Conservation (phyloP, 2,797 vertebrate species). For the Oreonectes daqikongensis region DNA sequence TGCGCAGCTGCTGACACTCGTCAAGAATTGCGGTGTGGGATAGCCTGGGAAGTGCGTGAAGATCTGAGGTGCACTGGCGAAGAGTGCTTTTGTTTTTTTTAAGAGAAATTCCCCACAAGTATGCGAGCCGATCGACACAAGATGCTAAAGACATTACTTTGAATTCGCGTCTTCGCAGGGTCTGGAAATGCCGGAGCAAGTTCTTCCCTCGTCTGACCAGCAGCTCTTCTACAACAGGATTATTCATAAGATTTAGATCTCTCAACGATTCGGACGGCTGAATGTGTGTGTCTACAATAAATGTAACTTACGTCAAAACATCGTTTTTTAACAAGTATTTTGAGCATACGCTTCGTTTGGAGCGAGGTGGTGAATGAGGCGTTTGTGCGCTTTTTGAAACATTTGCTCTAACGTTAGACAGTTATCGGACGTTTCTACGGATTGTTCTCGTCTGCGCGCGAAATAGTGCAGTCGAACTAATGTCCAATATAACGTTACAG, state of each 20-base stretch:
- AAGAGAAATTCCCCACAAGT: slow-evolving; percentile 16
- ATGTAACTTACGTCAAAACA: not conserved
- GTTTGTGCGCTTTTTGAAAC: slow-evolving; percentile 1
- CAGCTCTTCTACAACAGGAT: slow-evolving; percentile 21
- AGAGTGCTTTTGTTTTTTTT: slow-evolving; percentile 27
- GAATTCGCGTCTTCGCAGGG: slow-evolving; percentile 14
- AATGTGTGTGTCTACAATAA: slow-evolving; percentile 20
- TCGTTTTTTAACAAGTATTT: not conserved
- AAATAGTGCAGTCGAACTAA: not conserved
- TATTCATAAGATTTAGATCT: slow-evolving; percentile 17
- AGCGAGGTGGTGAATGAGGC: not conserved
- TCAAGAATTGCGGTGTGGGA: slow-evolving; percentile 54
- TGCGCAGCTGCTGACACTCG: slow-evolving; percentile 65
- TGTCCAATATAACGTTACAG: slow-evolving; percentile 4
- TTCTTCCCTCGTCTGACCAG: slow-evolving; percentile 1
- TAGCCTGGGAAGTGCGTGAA: slow-evolving; percentile 41
- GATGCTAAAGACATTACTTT: slow-evolving; percentile 21
- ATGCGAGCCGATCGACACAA: slow-evolving; percentile 6
- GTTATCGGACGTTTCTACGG: slow-evolving; percentile 3
- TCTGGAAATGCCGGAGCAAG: slow-evolving; percentile 32
- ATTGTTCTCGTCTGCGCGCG: not conserved
- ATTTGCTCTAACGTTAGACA: not conserved
- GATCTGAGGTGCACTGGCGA: slow-evolving; percentile 23
- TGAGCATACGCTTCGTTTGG: not conserved
- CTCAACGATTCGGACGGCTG: not conserved